Evolutionary conservation across 2,113 vertebrate genomes (phyloP), one percentile per base, ranked within the genome.

Genomic region (Todiramphus chloris): DNA sequence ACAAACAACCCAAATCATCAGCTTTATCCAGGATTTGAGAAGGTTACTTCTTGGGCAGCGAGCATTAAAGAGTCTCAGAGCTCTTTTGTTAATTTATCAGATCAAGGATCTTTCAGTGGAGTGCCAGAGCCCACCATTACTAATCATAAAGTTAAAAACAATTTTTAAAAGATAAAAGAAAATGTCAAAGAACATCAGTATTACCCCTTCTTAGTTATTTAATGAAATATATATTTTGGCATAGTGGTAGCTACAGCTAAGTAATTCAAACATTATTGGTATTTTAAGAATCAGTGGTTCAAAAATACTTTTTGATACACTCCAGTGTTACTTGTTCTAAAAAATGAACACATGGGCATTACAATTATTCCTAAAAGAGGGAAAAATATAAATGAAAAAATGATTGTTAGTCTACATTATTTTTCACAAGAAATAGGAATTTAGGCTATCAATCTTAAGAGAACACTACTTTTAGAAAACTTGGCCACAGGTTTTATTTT

Each of bases 41-140:
- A n/a, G 19, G 23, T 37, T 28, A 20, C 2, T 76, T 74, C n/a
- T 33, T 12, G 6, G 25, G 30, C 13, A 68, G 18, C 0, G 0
- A 72, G 33, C 1, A 2, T 56, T 37, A 27, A 28, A 53, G 8
- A 56, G n/a, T 9, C 56, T 55, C 43, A 55, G 53, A 5, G 2
- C 53, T 63, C 41, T 46, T 73, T 30, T 25, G 35, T 28, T 43
- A 51, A 44, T 56, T 69, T 62, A 70, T 12, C 16, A 68, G 44
- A 77, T 41, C 31, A 83, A 76, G 20, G n/a, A 68, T n/a, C 13
- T 89, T 70, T 50, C 51, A 64, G 19, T 11, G 25, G 35, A 83
- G 76, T 51, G 24, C 30, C 24, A n/a, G n/a, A 79, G 8, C 9
- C 24, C 41, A 70, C 4, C 13, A 48, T 8, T 67, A 30, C 41